Percentiles rank a stretch among this genome's conserved stretches.
Evolutionary conservation across 1,140 invertebrate species (phyloP).

Genomic region (Temnothorax curvispinosus): DNA sequence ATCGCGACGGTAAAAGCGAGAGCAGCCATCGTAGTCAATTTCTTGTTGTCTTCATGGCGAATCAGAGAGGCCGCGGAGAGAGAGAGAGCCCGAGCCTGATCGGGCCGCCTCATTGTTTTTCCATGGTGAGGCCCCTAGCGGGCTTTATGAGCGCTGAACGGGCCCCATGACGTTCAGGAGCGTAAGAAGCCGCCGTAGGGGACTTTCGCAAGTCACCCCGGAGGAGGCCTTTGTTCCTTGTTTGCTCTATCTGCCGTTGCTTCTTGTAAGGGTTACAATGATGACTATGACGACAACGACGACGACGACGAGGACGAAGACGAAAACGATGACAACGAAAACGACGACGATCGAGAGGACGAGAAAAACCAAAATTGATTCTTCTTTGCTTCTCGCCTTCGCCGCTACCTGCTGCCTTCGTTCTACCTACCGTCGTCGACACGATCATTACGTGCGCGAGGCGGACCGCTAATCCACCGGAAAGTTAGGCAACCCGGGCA

Average conservation of each 20-base stretch:
- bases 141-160: constrained; percentile 73
- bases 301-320: constrained; percentile 54
- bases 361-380: constrained; percentile 84
- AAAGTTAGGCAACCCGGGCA: constrained; percentile 59
- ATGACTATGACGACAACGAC: constrained; percentile 19
- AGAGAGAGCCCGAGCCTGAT: constrained; percentile 74
- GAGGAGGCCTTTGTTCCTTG: constrained; percentile 76
- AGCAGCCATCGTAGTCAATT: constrained; percentile 75
- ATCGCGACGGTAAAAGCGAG: constrained; percentile 39
- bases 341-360: constrained; percentile 51
- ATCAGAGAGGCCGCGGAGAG: constrained; percentile 76
- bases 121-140: constrained; percentile 70
- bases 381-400: constrained; percentile 74
- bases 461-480: constrained; percentile 64
- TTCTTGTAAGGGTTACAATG: constrained; percentile 50
- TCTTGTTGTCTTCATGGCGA: constrained; percentile 79
- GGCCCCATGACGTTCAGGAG: constrained; percentile 65
- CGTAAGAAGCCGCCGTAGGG: constrained; percentile 72
- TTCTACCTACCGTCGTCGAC: constrained; percentile 52
- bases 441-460: constrained; percentile 66
- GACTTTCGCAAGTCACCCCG: constrained; percentile 79
- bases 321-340: constrained; percentile 34
- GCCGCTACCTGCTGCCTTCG: constrained; percentile 51
- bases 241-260: constrained; percentile 79
- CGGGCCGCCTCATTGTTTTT: constrained; percentile 81